phyloP scores from a whole-genome alignment of 2,888 invertebrate species.

The Heliconius erato region DNA sequence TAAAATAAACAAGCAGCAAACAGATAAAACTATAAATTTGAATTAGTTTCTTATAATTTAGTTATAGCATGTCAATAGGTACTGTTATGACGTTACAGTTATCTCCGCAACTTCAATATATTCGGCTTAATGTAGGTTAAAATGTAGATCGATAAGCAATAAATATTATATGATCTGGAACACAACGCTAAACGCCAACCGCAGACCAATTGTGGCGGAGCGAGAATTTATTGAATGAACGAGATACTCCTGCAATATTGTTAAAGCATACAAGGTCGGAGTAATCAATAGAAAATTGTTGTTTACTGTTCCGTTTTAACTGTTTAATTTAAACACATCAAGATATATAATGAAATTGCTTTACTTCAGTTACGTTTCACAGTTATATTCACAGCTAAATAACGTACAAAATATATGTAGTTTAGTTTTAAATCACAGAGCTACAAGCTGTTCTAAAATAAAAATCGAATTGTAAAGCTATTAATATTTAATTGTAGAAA shows the following conservation, averaged over 20 bases:
- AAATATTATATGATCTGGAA: conserved; percentile 36
- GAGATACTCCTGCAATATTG: conserved; percentile 29
- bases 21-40: neutral
- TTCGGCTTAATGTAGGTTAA: conserved; percentile 23
- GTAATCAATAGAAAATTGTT: conserved; percentile 11
- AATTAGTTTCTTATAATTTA: neutral
- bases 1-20: too few species aligned
- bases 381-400: too few species aligned
- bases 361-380: neutral
- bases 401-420: too few species aligned
- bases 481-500: neutral
- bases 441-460: too few species aligned
- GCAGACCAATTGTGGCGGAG: conserved; percentile 41
- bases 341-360: neutral
- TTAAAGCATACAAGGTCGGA: conserved; percentile 22
- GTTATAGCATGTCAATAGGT: neutral
- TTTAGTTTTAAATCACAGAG: too few species aligned
- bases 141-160: conserved; percentile 23
- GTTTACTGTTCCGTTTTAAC: neutral
- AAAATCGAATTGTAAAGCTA: too few species aligned
- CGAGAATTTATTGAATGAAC: conserved; percentile 43
- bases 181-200: conserved; percentile 35
- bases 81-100: neutral
- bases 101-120: neutral
- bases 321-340: neutral